These are phyloP conservation scores for Noctilio leporinus DNA, from an alignment of 2,113 vertebrate genomes.

Conservation along the genomic window DNA sequence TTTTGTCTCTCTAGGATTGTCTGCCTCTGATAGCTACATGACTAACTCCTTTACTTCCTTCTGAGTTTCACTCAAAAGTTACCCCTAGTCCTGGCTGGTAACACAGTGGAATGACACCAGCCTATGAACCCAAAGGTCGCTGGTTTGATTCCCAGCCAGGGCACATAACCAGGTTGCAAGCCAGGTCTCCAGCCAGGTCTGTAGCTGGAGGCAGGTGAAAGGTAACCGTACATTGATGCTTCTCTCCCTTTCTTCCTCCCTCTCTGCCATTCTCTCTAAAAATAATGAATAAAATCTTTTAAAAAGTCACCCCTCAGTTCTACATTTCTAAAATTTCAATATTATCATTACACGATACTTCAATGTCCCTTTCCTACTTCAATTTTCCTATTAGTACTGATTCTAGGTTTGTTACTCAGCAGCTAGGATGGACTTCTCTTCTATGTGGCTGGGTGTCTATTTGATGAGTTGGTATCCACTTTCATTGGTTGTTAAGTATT, in stretches of 20 bases:
- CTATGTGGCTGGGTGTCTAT: neutral
- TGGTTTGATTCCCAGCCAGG: too few relatives aligned
- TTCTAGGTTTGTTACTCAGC: neutral
- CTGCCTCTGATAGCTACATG: neutral
- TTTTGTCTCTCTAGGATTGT: neutral
- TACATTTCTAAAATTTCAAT: neutral
- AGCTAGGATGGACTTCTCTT: neutral
- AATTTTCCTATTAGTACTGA: neutral
- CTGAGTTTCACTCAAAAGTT: neutral
- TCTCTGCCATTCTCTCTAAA: too few relatives aligned
- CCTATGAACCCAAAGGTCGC: too few relatives aligned
- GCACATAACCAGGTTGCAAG: too few relatives aligned
- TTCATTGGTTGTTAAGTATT: neutral
- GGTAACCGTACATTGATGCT: too few relatives aligned
- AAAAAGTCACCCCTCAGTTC: neutral
- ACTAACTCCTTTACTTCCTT: neutral
- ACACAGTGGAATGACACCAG: too few relatives aligned
- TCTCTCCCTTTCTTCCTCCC: too few relatives aligned
- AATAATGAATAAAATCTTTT: too few relatives aligned
- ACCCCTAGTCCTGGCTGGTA: neutral
- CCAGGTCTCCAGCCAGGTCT: too few relatives aligned
- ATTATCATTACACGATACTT: neutral
- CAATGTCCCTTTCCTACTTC: neutral
- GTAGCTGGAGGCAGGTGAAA: too few relatives aligned
- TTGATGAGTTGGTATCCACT: neutral